phyloP scores from a whole-genome alignment of 2,797 vertebrate genomes.

The Hipposideros larvatus region DNA sequence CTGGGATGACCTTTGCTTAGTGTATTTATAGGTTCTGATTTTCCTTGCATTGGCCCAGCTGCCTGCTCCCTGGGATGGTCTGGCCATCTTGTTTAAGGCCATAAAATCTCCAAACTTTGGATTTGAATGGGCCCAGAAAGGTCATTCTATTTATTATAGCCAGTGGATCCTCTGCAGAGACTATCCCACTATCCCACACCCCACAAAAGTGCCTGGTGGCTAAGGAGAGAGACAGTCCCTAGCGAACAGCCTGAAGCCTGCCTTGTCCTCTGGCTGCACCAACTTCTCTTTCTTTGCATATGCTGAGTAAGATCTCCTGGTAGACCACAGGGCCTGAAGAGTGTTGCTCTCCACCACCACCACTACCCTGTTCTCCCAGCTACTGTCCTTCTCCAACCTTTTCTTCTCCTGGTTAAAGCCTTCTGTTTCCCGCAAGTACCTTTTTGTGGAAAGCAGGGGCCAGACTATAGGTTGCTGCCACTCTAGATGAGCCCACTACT shows the following conservation, averaged over 20 bases:
- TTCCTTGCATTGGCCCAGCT: neutral
- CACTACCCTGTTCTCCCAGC: neutral
- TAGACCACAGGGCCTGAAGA: neutral
- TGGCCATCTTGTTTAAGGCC: neutral
- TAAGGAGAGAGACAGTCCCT: neutral
- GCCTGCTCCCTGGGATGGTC: neutral
- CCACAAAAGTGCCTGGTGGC: neutral
- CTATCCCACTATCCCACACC: neutral
- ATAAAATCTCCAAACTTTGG: neutral
- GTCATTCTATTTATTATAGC: neutral
- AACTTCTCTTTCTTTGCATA: neutral
- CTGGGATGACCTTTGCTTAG: neutral
- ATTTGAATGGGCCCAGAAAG: neutral
- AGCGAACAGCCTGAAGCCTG: neutral
- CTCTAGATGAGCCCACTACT: neutral
- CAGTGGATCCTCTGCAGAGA: neutral
- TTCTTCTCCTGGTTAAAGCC: neutral
- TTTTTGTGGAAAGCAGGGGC: neutral
- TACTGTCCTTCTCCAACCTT: neutral
- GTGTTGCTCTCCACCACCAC: neutral
- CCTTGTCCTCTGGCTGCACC: neutral
- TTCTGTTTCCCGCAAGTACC: neutral
- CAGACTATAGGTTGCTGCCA: neutral
- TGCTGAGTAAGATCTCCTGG: neutral
- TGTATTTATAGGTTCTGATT: neutral